These are phyloP conservation scores for Hypercompe scribonia DNA, from an alignment of 2,888 invertebrate genomes.

Conservation along the genomic window DNA sequence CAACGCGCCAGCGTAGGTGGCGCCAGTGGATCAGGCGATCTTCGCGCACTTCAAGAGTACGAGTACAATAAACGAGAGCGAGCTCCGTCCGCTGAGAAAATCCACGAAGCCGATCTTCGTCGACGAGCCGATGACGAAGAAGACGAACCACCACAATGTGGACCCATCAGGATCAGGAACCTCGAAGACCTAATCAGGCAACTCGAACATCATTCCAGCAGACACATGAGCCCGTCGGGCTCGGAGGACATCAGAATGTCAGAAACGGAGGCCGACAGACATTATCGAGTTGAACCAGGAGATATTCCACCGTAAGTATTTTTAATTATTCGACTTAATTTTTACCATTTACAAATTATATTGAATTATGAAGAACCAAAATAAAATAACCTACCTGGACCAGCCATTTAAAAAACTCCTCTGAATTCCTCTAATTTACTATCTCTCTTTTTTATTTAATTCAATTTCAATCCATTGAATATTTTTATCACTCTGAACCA, in stretches of 20 bases:
- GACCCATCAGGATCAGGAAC: slow-evolving; percentile 95
- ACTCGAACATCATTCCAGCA: slow-evolving; percentile 93
- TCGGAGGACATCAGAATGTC: slow-evolving; percentile 96
- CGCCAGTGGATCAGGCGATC: slow-evolving; percentile 76
- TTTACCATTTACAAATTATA: not conserved
- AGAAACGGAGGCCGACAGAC: slow-evolving; percentile 95
- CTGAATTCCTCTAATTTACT: too few species aligned
- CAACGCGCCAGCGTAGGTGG: slow-evolving; percentile 86
- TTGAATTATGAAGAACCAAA: not conserved
- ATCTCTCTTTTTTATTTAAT: too few species aligned
- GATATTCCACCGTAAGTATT: slow-evolving; percentile 80
- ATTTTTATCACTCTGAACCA: too few species aligned
- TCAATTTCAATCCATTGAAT: not conserved
- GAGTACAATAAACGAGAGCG: slow-evolving; percentile 87
- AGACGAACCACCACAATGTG: slow-evolving; percentile 92
- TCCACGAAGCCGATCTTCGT: slow-evolving; percentile 90
- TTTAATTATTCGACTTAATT: not conserved
- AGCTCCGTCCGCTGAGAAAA: slow-evolving; percentile 90
- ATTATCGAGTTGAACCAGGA: slow-evolving; percentile 92
- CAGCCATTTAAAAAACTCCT: not conserved
- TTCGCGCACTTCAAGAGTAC: slow-evolving; percentile 83
- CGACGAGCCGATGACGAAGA: slow-evolving; percentile 86
- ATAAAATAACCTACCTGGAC: not conserved
- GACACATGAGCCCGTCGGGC: slow-evolving; percentile 96
- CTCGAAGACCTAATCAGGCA: slow-evolving; percentile 96